A percentile compares a stretch with the other conserved stretches of the same genome.
phyloP scores from a whole-genome alignment of 2,888 invertebrate species.

The Drosophila engyochracea region DNA sequence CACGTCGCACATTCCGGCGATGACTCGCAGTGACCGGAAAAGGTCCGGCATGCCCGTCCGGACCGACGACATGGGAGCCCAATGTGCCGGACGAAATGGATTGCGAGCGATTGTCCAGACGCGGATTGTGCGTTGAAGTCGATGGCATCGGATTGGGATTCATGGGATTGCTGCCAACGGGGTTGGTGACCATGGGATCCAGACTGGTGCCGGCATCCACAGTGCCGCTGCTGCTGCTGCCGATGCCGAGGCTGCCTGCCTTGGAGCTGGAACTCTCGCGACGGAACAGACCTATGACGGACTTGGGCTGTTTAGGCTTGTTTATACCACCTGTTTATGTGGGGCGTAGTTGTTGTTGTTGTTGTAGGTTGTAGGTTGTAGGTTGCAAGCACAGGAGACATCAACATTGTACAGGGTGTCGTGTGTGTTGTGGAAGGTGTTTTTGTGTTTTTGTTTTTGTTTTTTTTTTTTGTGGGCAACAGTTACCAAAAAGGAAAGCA shows the following conservation, averaged over 20 bases:
- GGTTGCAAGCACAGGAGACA: slow-evolving; percentile 41
- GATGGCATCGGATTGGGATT: slow-evolving; percentile 76
- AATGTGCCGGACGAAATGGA: slow-evolving; percentile 81
- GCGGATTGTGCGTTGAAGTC: slow-evolving; percentile 78
- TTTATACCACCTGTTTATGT: slow-evolving; percentile 91
- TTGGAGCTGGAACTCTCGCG: slow-evolving; percentile 92
- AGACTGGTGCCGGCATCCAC: slow-evolving; percentile 86
- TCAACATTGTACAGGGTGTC: slow-evolving; percentile 27
- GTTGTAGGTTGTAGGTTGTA: slow-evolving; percentile 17
- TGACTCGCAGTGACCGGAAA: slow-evolving; percentile 89
- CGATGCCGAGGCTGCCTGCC: slow-evolving; percentile 86
- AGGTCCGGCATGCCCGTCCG: slow-evolving; percentile 87
- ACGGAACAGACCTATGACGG: slow-evolving; percentile 95
- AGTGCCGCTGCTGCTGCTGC: slow-evolving; percentile 84
- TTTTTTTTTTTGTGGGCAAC: slow-evolving; percentile 54
- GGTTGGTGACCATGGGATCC: slow-evolving; percentile 85
- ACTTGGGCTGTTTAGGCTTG: slow-evolving; percentile 93
- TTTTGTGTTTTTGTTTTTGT: slow-evolving; percentile 13
- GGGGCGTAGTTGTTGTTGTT: slow-evolving; percentile 14
- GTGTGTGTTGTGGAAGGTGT: slow-evolving; percentile 22
- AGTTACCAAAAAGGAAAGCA: slow-evolving; percentile 70
- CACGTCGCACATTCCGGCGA: slow-evolving; percentile 90
- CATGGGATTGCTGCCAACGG: slow-evolving; percentile 83
- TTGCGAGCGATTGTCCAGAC: slow-evolving; percentile 82
- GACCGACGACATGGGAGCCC: slow-evolving; percentile 76